A percentile compares a stretch with the other conserved stretches of the same genome.
These are phyloP conservation scores for Apantesis nais DNA, from an alignment of 2,888 invertebrate species.

Conservation along the genomic window DNA sequence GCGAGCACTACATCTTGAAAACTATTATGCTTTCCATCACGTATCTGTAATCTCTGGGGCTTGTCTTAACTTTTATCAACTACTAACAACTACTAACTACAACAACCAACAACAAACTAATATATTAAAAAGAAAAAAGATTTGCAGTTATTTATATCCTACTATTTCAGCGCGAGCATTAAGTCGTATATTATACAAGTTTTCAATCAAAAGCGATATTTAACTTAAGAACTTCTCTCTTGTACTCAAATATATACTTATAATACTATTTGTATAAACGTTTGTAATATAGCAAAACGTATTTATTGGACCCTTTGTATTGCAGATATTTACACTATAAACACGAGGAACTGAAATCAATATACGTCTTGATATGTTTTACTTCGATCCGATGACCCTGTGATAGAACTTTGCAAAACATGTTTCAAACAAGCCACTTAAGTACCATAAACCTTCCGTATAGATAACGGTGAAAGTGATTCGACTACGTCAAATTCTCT, in stretches of 20 bases:
- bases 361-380: not conserved
- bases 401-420: conserved; percentile 10
- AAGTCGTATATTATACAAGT: not conserved
- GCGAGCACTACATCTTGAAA: not conserved
- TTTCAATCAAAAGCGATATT: not conserved
- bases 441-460: conserved; percentile 10
- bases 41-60: not conserved
- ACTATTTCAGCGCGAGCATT: not conserved
- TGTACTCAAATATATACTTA: not conserved
- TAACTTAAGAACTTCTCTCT: no score
- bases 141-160: not conserved
- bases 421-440: conserved; percentile 16
- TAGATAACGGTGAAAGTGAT: conserved; percentile 14
- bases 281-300: not conserved
- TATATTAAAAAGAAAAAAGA: not conserved
- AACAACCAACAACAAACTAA: not conserved
- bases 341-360: not conserved
- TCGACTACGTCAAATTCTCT: conserved; percentile 9
- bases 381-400: not conserved
- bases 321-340: not conserved
- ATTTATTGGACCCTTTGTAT: not conserved
- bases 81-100: no score
- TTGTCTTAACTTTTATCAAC: no score
- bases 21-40: not conserved
- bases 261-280: not conserved